Base-by-base conservation (phyloP, 1,140 invertebrate genomes). In the Globodera ellingtonae region DNA sequence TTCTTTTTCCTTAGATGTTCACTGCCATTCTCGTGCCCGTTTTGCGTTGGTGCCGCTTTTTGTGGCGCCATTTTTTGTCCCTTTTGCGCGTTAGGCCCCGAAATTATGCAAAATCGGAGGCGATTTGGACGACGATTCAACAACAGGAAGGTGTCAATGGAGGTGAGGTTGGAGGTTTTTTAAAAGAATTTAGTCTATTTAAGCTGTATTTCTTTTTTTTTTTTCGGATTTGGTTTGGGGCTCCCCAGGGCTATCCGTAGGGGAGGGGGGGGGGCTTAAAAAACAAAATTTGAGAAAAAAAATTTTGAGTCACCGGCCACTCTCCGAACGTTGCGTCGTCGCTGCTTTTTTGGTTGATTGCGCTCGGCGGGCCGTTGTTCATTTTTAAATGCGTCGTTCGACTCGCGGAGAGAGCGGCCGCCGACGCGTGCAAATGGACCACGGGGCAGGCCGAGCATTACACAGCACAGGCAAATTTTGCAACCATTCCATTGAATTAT, bases 341-440 rank as follows among this genome's bases (percentile, higher is more conserved):
- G 52, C 75, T 92, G 4, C 87, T 96, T 82, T 96, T 97, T 90
- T 92, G 97, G 84, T 93, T 93, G 18, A 92, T 97, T 75, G 93
- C 97, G 74, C 91, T 95, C 67, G 93, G 94, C 0, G 94, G 94
- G 69, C 96, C 96, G 0, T 97, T 95, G 90, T 91, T 98, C 35
- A 94, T 98, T 78, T 94, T 95, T 90, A 95, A 93, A 90, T 92
- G 97, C 86, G 84, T 88, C 86, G 78, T 84, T 50, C 75, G 73
- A 65, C 59, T 71, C 10, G 75, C 79, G 5, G 82, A 85, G 89
- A 44, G 10, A 62, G 24, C 6, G n/a, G 69, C 46, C 44, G 73
- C 52, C 48, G 90, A 86, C 72, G 84, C 84, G 69, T 83, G 83
- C 77, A 84, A 92, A 75, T 95, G 94, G 94, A 91, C 93, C 15